phyloP scores from a whole-genome alignment of 2,888 invertebrate species.

The Dexiosoma caninum region DNA sequence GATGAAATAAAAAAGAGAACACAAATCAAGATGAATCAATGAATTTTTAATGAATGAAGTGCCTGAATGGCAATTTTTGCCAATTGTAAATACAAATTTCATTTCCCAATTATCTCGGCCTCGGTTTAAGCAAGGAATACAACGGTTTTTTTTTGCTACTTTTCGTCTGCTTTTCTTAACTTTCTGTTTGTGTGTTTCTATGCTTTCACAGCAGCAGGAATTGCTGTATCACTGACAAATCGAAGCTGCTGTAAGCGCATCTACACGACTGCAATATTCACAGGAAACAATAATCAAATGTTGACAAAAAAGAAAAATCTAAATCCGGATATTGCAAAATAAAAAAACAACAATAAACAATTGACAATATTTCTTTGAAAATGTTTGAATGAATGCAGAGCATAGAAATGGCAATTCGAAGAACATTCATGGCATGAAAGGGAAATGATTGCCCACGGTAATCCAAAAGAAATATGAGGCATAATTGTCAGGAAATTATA shows the following conservation, averaged over 20 bases:
- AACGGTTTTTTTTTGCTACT: no score
- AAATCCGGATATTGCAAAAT: conserved; percentile 32
- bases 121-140: no score
- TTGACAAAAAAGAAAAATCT: no score
- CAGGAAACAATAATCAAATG: conserved; percentile 30
- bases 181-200: neutral
- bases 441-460: neutral
- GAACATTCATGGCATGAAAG: neutral
- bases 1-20: no score
- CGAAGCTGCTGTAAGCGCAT: neutral
- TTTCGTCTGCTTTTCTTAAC: neutral
- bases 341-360: neutral
- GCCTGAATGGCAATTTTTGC: neutral
- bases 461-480: no score
- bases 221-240: neutral
- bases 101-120: no score
- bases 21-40: conserved; percentile 37
- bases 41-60: neutral
- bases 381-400: neutral
- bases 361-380: neutral
- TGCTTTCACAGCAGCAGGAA: neutral
- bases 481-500: neutral
- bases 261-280: neutral
- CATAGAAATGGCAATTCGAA: neutral
- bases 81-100: neutral